A percentile compares a stretch with the other conserved stretches of the same genome.
Conservation (phyloP, 2,888 invertebrate species). For the Limnephilus auricula region DNA sequence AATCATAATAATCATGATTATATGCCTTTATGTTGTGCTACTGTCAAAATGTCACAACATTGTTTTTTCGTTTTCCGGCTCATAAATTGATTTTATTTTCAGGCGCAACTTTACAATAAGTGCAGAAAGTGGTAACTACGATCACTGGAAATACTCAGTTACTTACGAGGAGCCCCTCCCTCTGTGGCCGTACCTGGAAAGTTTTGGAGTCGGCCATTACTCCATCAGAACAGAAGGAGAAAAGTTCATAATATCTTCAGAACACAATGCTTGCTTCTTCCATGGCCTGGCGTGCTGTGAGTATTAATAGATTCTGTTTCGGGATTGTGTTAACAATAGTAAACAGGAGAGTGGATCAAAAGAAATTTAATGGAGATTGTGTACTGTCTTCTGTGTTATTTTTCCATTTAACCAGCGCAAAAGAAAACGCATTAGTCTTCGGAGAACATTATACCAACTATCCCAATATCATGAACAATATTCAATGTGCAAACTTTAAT, state of each 20-base stretch:
- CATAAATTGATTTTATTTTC: neutral
- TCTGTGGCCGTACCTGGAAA: slow-evolving; percentile 80
- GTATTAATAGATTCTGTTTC: slow-evolving; percentile 69
- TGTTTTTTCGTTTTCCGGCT: neutral
- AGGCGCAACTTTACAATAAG: slow-evolving; percentile 72
- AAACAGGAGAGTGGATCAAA: neutral
- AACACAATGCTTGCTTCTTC: slow-evolving; percentile 82
- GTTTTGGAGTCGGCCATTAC: slow-evolving; percentile 79
- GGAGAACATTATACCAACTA: too few species aligned
- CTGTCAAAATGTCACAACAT: neutral
- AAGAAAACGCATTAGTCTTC: too few species aligned
- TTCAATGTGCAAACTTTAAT: too few species aligned
- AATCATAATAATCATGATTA: too few species aligned
- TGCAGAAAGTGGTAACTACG: slow-evolving; percentile 81
- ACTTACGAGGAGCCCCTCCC: slow-evolving; percentile 81
- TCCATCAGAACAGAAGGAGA: slow-evolving; percentile 75
- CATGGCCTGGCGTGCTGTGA: slow-evolving; percentile 79
- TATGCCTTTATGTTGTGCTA: too few species aligned
- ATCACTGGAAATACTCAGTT: slow-evolving; percentile 84
- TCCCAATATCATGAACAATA: too few species aligned
- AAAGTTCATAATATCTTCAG: slow-evolving; percentile 79
- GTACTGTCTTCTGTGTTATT: neutral
- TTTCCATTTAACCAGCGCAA: neutral
- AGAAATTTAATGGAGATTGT: neutral
- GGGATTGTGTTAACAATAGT: neutral